A percentile compares a stretch with the other conserved stretches of the same genome.
Conservation (phyloP, 2,113 vertebrate species). For the Mustelus asterias region DNA sequence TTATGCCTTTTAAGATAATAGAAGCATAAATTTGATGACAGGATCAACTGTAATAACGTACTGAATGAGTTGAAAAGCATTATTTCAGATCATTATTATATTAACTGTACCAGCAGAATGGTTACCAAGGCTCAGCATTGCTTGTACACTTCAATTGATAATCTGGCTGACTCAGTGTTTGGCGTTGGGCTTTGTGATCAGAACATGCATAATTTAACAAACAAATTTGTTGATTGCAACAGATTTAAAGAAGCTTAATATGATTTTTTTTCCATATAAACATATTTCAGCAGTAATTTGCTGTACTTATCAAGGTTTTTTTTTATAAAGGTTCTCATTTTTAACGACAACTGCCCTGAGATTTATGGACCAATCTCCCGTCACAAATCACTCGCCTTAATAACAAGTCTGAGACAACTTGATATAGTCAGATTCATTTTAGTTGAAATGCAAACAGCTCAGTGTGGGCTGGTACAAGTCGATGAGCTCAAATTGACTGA, state of each 20-base stretch:
- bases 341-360: neutral
- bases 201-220: neutral
- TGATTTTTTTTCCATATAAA: neutral
- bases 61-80: neutral
- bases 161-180: neutral
- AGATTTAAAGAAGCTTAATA: neutral
- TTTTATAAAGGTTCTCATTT: neutral
- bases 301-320: neutral
- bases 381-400: neutral
- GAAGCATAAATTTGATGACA: neutral
- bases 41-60: neutral
- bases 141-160: neutral
- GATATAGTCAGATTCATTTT: neutral
- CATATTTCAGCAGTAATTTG: neutral
- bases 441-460: neutral
- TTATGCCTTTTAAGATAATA: neutral
- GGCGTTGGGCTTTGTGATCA: neutral
- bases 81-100: neutral
- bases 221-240: neutral
- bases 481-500: neutral
- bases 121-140: neutral
- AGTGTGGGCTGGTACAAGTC: neutral
- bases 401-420: neutral
- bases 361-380: neutral
- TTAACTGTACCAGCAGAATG: neutral